These are phyloP conservation scores for Sebastes wilsoni DNA, from an alignment of 2,797 vertebrate genomes.

Conservation along the genomic window DNA sequence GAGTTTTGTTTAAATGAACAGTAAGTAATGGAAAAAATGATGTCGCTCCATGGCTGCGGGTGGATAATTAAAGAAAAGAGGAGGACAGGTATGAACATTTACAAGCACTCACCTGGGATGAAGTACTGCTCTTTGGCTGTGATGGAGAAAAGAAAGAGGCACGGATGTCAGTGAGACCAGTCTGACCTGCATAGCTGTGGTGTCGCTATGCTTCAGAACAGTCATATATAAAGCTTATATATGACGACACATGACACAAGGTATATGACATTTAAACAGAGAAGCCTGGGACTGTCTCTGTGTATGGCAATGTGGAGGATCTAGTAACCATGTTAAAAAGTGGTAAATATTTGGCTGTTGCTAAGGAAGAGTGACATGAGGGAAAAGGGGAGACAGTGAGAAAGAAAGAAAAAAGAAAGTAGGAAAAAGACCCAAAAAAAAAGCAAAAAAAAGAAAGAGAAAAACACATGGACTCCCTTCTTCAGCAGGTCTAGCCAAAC, in stretches of 20 bases:
- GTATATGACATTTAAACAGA: slow-evolving; percentile 59
- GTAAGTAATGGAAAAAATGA: slow-evolving; percentile 40
- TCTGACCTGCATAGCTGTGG: slow-evolving; percentile 71
- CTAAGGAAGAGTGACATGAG: slow-evolving; percentile 56
- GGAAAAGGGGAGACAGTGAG: slow-evolving; percentile 39
- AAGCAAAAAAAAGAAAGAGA: slow-evolving; percentile 15
- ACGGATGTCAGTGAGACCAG: slow-evolving; percentile 77
- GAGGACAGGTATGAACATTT: slow-evolving; percentile 55
- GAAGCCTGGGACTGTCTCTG: slow-evolving; percentile 57
- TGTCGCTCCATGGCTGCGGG: slow-evolving; percentile 5
- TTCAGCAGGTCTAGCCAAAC: slow-evolving; percentile 51
- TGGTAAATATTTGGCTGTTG: slow-evolving; percentile 68
- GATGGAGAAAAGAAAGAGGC: slow-evolving; percentile 82
- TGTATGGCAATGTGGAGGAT: slow-evolving; percentile 45
- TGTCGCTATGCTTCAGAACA: slow-evolving; percentile 71
- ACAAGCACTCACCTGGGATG: slow-evolving; percentile 93
- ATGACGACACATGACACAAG: slow-evolving; percentile 62
- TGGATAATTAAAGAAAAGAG: slow-evolving; percentile 50
- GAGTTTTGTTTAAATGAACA: slow-evolving; percentile 7
- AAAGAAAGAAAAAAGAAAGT: slow-evolving; percentile 16
- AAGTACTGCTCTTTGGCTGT: slow-evolving; percentile 98
- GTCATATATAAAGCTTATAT: slow-evolving; percentile 79
- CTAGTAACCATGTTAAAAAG: slow-evolving; percentile 31
- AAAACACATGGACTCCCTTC: slow-evolving; percentile 48
- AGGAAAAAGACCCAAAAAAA: not conserved